Conservation (phyloP, 2,113 vertebrate genomes). For the Phrynocephalus versicolor region DNA sequence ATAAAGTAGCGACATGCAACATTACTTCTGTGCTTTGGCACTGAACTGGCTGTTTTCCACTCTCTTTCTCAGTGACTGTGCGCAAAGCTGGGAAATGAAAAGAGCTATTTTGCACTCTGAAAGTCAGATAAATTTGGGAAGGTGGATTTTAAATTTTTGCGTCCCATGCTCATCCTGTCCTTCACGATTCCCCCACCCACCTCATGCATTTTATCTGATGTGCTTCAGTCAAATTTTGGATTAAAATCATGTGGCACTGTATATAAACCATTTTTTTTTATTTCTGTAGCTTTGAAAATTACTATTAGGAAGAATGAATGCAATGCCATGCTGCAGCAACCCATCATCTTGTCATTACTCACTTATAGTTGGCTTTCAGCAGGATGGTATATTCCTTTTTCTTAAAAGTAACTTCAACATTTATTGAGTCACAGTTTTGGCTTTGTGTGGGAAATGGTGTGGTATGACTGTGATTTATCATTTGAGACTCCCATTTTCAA, state of each 20-base stretch:
- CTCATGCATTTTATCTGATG: neutral
- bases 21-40: slow-evolving; percentile 42
- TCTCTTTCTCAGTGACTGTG: neutral
- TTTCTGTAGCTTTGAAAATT: neutral
- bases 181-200: neutral
- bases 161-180: neutral
- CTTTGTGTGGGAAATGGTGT: too few species aligned
- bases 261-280: neutral
- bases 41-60: neutral
- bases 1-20: slow-evolving; percentile 46
- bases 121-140: neutral
- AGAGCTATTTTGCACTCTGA: neutral
- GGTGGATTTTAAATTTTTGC: neutral
- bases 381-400: too few species aligned
- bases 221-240: neutral
- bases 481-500: too few species aligned
- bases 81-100: neutral
- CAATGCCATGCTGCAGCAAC: too few species aligned
- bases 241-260: neutral
- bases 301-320: too few species aligned
- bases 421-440: too few species aligned
- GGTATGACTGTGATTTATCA: too few species aligned
- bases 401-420: too few species aligned
- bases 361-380: too few species aligned
- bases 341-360: too few species aligned